phyloP scores from a whole-genome alignment of 1,140 invertebrate species.

The Dendrolimus punctatus region DNA sequence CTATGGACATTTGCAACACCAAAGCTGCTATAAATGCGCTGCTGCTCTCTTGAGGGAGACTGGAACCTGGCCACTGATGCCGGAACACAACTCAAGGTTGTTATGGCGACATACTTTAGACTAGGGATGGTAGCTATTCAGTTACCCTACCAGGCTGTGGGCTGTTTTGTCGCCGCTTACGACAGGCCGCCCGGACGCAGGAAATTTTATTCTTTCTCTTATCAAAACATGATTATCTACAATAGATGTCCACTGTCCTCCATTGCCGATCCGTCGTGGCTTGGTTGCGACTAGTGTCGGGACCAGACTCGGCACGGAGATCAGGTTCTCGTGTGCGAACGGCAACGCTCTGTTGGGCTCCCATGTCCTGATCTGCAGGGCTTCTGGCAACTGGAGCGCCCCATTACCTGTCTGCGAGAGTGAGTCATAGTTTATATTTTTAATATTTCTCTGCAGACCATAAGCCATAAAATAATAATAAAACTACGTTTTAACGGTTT shows the following conservation, averaged over 20 bases:
- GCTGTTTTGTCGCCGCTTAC: too few relatives aligned
- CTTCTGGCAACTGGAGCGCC: slow-evolving; percentile 88
- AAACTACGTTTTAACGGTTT: too few relatives aligned
- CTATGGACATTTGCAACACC: too few relatives aligned
- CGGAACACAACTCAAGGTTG: too few relatives aligned
- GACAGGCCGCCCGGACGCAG: not conserved
- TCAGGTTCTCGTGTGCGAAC: slow-evolving; percentile 84
- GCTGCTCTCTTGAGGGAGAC: too few relatives aligned
- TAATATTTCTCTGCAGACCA: too few relatives aligned
- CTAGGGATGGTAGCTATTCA: too few relatives aligned
- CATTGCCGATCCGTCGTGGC: slow-evolving; percentile 78
- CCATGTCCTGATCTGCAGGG: slow-evolving; percentile 80
- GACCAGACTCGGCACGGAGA: slow-evolving; percentile 82
- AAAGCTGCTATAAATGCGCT: too few relatives aligned
- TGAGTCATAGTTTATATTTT: slow-evolving; percentile 39
- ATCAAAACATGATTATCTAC: not conserved
- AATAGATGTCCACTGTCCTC: slow-evolving; percentile 82
- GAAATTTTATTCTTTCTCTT: not conserved
- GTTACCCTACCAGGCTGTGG: too few relatives aligned
- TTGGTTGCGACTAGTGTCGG: slow-evolving; percentile 79
- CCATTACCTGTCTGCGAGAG: slow-evolving; percentile 87
- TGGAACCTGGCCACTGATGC: too few relatives aligned
- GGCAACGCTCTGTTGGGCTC: slow-evolving; percentile 87
- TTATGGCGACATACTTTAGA: too few relatives aligned
- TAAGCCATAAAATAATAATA: too few relatives aligned